Percentiles rank a stretch among this genome's conserved stretches.
Conservation (phyloP, 2,797 vertebrate genomes). For the Scleropages formosus region DNA sequence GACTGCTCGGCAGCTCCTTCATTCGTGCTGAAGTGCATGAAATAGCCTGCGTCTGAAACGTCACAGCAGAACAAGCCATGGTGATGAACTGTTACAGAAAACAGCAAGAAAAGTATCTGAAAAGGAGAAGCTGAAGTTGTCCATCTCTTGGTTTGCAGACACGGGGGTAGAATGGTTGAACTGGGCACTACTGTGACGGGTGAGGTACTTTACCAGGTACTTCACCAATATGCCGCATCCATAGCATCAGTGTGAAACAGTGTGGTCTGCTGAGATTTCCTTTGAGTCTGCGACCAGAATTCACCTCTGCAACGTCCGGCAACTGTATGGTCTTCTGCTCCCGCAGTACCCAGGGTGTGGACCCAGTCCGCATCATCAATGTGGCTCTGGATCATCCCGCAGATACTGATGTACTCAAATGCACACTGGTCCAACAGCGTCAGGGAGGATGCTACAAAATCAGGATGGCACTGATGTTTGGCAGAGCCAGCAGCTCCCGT, state of each 20-base stretch:
- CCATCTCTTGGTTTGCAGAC: not conserved
- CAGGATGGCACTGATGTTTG: not conserved
- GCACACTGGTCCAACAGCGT: constrained; percentile 84
- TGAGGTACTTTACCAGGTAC: not conserved
- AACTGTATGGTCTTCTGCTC: constrained; percentile 75
- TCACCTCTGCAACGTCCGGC: constrained; percentile 77
- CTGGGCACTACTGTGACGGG: not conserved
- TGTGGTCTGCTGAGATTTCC: not conserved
- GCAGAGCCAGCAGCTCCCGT: too few species aligned
- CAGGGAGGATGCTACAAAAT: constrained; percentile 70
- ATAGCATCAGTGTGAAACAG: not conserved
- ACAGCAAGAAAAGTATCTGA: not conserved
- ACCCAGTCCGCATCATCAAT: constrained; percentile 72
- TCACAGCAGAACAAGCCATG: not conserved
- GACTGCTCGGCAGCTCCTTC: constrained; percentile 58
- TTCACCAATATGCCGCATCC: not conserved
- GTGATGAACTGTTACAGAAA: not conserved
- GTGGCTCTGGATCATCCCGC: constrained; percentile 86
- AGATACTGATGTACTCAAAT: constrained; percentile 83
- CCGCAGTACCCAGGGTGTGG: constrained; percentile 54
- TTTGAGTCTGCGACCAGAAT: not conserved
- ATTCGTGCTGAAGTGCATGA: constrained; percentile 76
- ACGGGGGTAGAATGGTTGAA: not conserved
- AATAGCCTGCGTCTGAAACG: constrained; percentile 75
- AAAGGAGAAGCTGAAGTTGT: not conserved